These are phyloP conservation scores for Xiphorhynchus erythropygius DNA, from an alignment of 2,797 vertebrate genomes.

Conservation along the genomic window DNA sequence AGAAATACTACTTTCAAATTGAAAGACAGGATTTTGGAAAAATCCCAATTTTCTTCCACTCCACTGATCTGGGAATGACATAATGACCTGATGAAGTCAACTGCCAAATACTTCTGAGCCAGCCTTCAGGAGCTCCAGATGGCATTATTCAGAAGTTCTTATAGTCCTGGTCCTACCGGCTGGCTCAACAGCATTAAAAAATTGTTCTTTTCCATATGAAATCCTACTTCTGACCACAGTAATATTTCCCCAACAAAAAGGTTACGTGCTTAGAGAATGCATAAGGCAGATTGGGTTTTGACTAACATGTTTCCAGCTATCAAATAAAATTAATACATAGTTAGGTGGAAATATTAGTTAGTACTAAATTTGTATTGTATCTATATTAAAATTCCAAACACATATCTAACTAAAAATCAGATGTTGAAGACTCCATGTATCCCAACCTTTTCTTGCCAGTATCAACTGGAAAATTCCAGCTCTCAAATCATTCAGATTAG, in stretches of 20 bases:
- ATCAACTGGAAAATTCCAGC: background rate
- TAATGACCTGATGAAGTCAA: conserved; percentile 38
- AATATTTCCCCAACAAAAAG: background rate
- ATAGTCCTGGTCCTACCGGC: background rate
- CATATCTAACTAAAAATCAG: background rate
- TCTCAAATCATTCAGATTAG: background rate
- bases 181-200: background rate
- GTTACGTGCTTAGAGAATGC: background rate
- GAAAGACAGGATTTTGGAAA: conserved; percentile 38
- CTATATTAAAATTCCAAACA: background rate
- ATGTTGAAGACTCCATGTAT: background rate
- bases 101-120: conserved; percentile 37
- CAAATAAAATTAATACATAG: background rate
- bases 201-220: background rate
- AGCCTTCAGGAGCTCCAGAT: conserved; percentile 43
- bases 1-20: conserved; percentile 14
- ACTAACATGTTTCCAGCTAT: background rate
- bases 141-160: conserved; percentile 44
- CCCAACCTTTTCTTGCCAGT: background rate
- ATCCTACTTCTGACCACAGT: background rate
- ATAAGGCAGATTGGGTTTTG: background rate
- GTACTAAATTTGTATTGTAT: background rate
- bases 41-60: conserved; percentile 39
- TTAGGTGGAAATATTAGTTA: background rate
- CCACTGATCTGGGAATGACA: conserved; percentile 33